phyloP scores from a whole-genome alignment of 2,797 vertebrate species.

The Anniella stebbinsi region DNA sequence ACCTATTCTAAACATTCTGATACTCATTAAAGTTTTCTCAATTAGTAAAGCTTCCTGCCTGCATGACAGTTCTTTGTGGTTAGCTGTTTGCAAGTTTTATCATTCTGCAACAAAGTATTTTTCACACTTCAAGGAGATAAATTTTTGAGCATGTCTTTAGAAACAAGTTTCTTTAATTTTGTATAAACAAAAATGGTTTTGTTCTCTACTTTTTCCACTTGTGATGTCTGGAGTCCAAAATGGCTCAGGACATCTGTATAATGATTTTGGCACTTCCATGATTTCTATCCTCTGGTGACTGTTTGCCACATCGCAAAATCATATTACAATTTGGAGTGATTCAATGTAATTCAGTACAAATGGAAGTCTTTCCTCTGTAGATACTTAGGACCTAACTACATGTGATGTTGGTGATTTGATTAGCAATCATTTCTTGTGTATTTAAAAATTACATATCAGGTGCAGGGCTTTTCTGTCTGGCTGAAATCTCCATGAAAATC shows the following conservation, averaged over 20 bases:
- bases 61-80: slow-evolving; percentile 32
- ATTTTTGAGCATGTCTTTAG: slow-evolving; percentile 5
- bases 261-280: slow-evolving; percentile 21
- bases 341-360: slow-evolving; percentile 33
- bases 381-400: neutral
- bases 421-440: neutral
- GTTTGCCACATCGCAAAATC: slow-evolving; percentile 38
- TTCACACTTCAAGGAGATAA: slow-evolving; percentile 41
- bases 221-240: neutral
- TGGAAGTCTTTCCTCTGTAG: slow-evolving; percentile 18
- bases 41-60: slow-evolving; percentile 55
- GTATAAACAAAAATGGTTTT: neutral
- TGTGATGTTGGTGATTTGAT: neutral
- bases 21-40: slow-evolving; percentile 55
- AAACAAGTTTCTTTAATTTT: slow-evolving; percentile 39
- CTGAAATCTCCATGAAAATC: neutral
- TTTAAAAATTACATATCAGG: neutral
- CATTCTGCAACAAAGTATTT: slow-evolving; percentile 2
- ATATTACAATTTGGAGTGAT: slow-evolving; percentile 47
- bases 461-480: neutral
- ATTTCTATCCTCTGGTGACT: slow-evolving; percentile 24
- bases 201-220: slow-evolving; percentile 36
- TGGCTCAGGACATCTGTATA: neutral
- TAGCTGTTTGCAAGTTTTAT: slow-evolving; percentile 48
- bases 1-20: slow-evolving; percentile 38